These are phyloP conservation scores for Malachius bipustulatus DNA, from an alignment of 2,888 invertebrate genomes.

Conservation along the genomic window DNA sequence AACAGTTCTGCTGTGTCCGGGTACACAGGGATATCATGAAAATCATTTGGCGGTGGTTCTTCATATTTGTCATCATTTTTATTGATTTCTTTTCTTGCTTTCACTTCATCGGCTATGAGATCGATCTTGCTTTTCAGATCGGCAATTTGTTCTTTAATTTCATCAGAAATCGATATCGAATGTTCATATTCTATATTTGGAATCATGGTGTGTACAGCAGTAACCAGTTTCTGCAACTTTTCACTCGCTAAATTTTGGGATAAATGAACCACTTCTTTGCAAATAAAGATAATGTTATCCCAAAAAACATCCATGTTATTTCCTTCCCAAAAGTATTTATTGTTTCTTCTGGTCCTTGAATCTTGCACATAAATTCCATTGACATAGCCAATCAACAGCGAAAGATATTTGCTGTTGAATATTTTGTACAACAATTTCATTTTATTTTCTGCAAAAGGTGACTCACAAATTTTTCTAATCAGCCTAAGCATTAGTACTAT, in stretches of 20 bases:
- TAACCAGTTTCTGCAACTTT: constrained; percentile 24
- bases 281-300: no score
- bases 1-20: constrained; percentile 38
- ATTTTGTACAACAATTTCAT: no score
- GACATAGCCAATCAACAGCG: no score
- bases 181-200: constrained; percentile 19
- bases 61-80: constrained; percentile 35
- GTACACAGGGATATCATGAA: constrained; percentile 44
- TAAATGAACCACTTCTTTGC: no score
- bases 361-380: no score
- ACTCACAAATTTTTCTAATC: no score
- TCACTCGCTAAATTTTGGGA: constrained; percentile 27
- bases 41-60: constrained; percentile 39
- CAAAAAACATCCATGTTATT: no score
- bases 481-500: no score
- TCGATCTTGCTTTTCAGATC: constrained; percentile 28
- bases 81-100: constrained; percentile 15
- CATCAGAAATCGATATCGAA: constrained; percentile 16
- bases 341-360: no score
- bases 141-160: constrained; percentile 35
- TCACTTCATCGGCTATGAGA: constrained; percentile 24
- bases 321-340: no score
- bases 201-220: constrained; percentile 21
- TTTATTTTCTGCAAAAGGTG: no score
- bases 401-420: no score